Base-by-base conservation (phyloP, 2,113 vertebrate species). In the Pomatorhinus ruficollis region DNA sequence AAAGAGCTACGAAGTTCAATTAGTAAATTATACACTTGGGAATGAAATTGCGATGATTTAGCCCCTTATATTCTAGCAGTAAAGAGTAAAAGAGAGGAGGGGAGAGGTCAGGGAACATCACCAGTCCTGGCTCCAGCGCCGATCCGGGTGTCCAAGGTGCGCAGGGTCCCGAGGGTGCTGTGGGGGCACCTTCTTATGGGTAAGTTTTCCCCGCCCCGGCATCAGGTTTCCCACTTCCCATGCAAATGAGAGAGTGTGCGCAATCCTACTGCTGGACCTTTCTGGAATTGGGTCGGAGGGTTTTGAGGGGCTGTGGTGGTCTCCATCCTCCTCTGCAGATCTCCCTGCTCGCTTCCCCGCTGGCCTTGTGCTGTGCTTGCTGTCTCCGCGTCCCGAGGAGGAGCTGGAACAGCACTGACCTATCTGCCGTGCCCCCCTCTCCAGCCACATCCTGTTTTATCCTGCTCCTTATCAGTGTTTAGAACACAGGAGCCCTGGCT, bases 241-340 rank as follows among this genome's bases (percentile, higher is more conserved):
- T 54, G 63, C 27, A 77, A 56, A 83, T 17, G 17, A 16, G 2
- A 16, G 16, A 33, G 15, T 5, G 25, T 8, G 35, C 15, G 35
- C 63, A 18, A 11, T 49, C 10, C 49, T 3, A 5, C 15, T 1
- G n/a, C 79, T 0, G 25, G 53, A 42, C 6, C 40, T 4, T 47
- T 61, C 54, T 33, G 70, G 71, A 61, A 37, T 4, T 33, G 71
- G 35, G 17, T 33, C n/a, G 31, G 54, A 15, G 52, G 52, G 68
- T 6, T 81, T 12, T 3, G 42, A 7, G 24, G n/a, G 25, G 11
- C 3, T 9, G 11, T 4, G 47, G 6, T 12, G 47, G 2, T 40
- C 2, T 12, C 2, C 12, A 4, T 30, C 6, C 44, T n/a, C 4
- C 44, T 9, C 11, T 31, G 33, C 23, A 7, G 12, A 20, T 16